Conservation (phyloP, 2,888 invertebrate species). For the Pseudococcus jackbeardsleyi region DNA sequence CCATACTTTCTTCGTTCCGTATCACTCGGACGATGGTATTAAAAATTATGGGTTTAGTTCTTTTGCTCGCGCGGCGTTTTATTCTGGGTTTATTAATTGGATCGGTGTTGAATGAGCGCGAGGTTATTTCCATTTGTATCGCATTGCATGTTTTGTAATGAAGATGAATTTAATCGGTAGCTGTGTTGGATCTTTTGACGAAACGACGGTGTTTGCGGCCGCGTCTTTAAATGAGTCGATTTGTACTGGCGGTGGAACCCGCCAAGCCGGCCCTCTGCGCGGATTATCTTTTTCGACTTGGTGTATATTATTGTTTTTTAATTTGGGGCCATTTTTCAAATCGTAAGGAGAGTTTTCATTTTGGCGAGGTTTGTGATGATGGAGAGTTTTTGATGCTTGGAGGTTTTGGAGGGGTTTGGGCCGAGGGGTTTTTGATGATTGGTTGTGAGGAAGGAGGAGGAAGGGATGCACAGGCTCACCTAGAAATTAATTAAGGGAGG, state of each 20-base stretch:
- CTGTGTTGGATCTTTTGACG: conserved; percentile 41
- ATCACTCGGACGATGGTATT: background rate
- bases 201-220: background rate
- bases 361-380: background rate
- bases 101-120: conserved; percentile 28
- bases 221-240: conserved; percentile 7
- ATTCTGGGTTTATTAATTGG: conserved; percentile 25
- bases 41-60: background rate
- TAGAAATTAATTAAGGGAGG: too few relatives aligned
- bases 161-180: conserved; percentile 47
- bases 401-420: background rate
- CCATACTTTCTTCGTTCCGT: background rate
- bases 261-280: background rate
- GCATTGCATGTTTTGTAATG: conserved; percentile 38
- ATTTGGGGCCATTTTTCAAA: background rate
- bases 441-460: too few relatives aligned
- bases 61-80: background rate
- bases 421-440: too few relatives aligned
- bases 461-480: too few relatives aligned
- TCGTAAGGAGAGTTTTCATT: background rate
- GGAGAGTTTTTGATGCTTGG: background rate
- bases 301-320: background rate
- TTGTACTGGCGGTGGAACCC: background rate
- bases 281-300: background rate
- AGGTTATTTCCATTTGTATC: conserved; percentile 44